Evolutionary conservation across 2,888 invertebrate species (phyloP), one percentile per base, ranked within the genome.

Genomic region (Drosophila bunnanda): DNA sequence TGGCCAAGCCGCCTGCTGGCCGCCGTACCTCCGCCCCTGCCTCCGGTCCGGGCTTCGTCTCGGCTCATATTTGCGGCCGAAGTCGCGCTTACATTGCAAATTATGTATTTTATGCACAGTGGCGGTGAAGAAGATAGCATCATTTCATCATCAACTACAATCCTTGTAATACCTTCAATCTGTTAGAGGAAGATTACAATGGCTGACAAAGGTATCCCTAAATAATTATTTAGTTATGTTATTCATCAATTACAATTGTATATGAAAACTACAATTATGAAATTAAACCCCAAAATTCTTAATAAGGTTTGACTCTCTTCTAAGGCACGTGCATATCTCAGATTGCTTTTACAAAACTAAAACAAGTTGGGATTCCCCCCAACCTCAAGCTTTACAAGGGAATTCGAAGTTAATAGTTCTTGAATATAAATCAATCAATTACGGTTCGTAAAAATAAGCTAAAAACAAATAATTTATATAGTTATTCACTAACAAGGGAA

Each of bases 51-150:
- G 43, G 20, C 41, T 58, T 69, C 58, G 43, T 44, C 39, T 44
- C 44, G 58, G 28, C 52, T 54, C 62, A 56, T 30, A 48, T 50
- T 70, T 54, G 60, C 46, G 55, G 41, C 75, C 60, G 56, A 60
- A 60, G 52, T 53, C 39, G 50, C 34, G 73, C 43, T 73, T 46
- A 39, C 61, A 70, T 53, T 67, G 76, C 74, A 75, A 75, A 75
- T 69, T 74, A 48, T 56, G 55, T 56, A 52, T 65, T 61, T 65
- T 65, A 50, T 28, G 34, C 34, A 65, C 65, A 65, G 64, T n/a
- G 12, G n/a, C 17, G 50, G 65, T n/a, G n/a, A 30, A 12, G 64
- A 50, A 43, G 41, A 13, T 64, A 65, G 50, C 13, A 2, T 4
- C 59, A 25, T 17, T 32, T 32, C 0, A 32, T 20, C 2, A 13